Evolutionary conservation across 2,113 vertebrate species (phyloP).

Genomic region (Natator depressus): DNA sequence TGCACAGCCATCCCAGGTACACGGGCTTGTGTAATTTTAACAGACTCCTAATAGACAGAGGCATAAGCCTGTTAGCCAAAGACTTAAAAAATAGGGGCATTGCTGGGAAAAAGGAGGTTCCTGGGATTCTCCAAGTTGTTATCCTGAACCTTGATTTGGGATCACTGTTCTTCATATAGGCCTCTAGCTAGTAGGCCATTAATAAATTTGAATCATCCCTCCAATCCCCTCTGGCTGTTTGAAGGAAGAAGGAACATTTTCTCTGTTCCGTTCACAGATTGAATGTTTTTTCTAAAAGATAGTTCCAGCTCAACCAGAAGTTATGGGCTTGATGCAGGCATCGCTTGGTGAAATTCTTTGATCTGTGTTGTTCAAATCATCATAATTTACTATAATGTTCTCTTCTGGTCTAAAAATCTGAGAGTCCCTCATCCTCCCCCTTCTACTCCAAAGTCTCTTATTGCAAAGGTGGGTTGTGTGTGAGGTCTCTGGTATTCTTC

Average conservation of each 20-base stretch:
- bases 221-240: background rate
- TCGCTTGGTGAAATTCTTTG: background rate
- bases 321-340: background rate
- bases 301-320: background rate
- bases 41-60: background rate
- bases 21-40: background rate
- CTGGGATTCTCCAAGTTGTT: background rate
- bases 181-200: background rate
- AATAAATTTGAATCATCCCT: background rate
- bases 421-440: background rate
- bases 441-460: background rate
- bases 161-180: background rate
- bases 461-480: background rate
- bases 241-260: background rate
- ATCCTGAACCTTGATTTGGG: background rate
- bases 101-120: background rate
- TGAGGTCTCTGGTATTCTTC: background rate
- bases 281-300: background rate
- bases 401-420: background rate
- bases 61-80: background rate
- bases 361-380: background rate
- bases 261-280: background rate
- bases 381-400: background rate
- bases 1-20: background rate
- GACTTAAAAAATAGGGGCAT: background rate